Conservation (phyloP, 2,888 invertebrate species). For the Drosophila falleni region DNA sequence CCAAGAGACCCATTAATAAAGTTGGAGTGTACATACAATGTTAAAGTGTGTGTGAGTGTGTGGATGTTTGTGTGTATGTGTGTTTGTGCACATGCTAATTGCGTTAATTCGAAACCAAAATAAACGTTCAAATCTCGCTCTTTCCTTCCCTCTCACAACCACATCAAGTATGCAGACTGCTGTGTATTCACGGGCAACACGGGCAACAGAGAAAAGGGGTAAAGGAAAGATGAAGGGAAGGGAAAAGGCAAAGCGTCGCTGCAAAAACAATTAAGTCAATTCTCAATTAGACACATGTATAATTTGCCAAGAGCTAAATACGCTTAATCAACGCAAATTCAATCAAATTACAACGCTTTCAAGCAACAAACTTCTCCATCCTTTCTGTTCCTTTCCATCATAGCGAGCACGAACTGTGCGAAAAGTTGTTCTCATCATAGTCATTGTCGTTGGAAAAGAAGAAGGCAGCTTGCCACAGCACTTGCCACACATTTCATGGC, state of each 20-base stretch:
- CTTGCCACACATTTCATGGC: slow-evolving; percentile 54
- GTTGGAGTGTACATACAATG: slow-evolving; percentile 24
- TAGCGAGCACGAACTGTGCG: slow-evolving; percentile 24
- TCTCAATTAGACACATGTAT: slow-evolving; percentile 73
- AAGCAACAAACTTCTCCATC: slow-evolving; percentile 38
- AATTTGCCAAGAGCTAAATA: slow-evolving; percentile 76
- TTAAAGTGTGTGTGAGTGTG: not conserved
- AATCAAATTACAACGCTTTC: slow-evolving; percentile 77
- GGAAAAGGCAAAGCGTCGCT: not conserved
- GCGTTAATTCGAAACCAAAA: slow-evolving; percentile 74
- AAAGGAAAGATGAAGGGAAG: not conserved
- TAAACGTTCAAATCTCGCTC: slow-evolving; percentile 26
- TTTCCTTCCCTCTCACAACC: not conserved
- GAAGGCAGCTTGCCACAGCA: slow-evolving; percentile 34
- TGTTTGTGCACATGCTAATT: slow-evolving; percentile 63
- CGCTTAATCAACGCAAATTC: slow-evolving; percentile 78
- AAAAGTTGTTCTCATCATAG: slow-evolving; percentile 64
- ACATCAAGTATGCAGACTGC: slow-evolving; percentile 13
- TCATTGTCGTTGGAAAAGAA: slow-evolving; percentile 37
- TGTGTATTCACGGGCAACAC: slow-evolving; percentile 7
- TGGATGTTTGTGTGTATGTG: not conserved
- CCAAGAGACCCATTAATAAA: slow-evolving; percentile 38
- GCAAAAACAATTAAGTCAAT: slow-evolving; percentile 69
- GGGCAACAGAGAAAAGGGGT: not conserved
- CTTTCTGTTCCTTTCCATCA: not conserved